Conservation (phyloP, 2,113 vertebrate species). For the Lepus americanus region DNA sequence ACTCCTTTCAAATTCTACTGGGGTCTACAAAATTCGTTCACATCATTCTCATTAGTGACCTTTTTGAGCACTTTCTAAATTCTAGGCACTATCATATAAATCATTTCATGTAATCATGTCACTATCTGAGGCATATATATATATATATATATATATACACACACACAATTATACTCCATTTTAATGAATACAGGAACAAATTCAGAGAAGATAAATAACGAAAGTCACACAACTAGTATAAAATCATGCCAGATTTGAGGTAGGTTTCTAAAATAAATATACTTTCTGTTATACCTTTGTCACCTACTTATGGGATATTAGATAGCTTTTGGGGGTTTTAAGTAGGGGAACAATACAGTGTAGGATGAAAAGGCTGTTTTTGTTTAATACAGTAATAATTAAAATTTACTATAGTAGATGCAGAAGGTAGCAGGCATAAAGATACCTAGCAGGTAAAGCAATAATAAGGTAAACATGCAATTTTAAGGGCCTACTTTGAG, state of each 20-base stretch:
- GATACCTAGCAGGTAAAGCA: background rate
- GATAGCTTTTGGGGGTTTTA: background rate
- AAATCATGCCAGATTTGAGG: background rate
- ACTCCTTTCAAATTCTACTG: background rate
- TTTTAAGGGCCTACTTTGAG: background rate
- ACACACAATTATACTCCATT: constrained; percentile 4
- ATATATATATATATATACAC: background rate
- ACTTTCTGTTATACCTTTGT: background rate
- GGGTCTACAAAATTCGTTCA: background rate
- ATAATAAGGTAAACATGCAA: background rate
- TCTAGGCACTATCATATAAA: background rate
- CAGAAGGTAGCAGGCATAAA: background rate
- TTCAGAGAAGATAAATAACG: background rate
- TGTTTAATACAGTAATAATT: constrained; percentile 17
- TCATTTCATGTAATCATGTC: constrained; percentile 20
- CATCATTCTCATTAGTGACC: constrained; percentile 17
- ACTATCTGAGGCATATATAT: background rate
- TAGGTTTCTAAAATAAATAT: constrained; percentile 39
- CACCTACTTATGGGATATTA: background rate
- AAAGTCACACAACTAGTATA: background rate
- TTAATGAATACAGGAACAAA: constrained; percentile 40
- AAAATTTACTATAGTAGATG: background rate
- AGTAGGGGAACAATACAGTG: background rate
- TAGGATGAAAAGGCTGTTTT: constrained; percentile 26
- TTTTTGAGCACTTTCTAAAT: constrained; percentile 48